These are phyloP conservation scores for Echiichthys vipera DNA, from an alignment of 2,797 vertebrate genomes.

Conservation along the genomic window DNA sequence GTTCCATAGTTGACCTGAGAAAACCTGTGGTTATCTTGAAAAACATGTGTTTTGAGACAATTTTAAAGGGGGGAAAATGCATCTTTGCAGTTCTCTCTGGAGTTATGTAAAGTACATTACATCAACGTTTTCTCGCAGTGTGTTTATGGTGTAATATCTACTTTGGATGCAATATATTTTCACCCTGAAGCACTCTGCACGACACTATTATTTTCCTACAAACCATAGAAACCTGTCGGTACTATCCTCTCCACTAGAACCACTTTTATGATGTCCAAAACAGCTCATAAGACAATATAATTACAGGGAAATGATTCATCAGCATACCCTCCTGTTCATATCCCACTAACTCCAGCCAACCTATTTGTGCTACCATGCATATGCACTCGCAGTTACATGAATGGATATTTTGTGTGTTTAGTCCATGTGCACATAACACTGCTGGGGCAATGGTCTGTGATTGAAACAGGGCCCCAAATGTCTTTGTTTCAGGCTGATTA, in stretches of 20 bases:
- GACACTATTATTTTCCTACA: background rate
- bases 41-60: conserved; percentile 5
- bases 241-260: background rate
- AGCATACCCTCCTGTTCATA: conserved; percentile 19
- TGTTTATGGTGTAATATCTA: conserved; percentile 33
- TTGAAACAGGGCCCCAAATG: background rate
- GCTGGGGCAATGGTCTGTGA: background rate
- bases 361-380: background rate
- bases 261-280: conserved; percentile 3
- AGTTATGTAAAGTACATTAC: conserved; percentile 31
- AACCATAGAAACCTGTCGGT: background rate
- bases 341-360: conserved; percentile 19
- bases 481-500: conserved; percentile 29
- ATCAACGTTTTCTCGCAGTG: background rate
- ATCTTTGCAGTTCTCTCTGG: conserved; percentile 9
- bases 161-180: background rate
- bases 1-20: conserved; percentile 38
- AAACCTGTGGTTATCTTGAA: conserved; percentile 10
- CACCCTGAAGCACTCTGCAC: background rate
- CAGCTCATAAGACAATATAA: conserved; percentile 34
- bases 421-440: conserved; percentile 12
- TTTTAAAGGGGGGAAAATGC: too few relatives aligned
- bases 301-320: conserved; percentile 25
- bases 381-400: background rate
- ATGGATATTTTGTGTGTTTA: conserved; percentile 10